Base-by-base conservation (phyloP, 53 echinoderm and acorn worm species). In the Zoroaster sp. region DNA sequence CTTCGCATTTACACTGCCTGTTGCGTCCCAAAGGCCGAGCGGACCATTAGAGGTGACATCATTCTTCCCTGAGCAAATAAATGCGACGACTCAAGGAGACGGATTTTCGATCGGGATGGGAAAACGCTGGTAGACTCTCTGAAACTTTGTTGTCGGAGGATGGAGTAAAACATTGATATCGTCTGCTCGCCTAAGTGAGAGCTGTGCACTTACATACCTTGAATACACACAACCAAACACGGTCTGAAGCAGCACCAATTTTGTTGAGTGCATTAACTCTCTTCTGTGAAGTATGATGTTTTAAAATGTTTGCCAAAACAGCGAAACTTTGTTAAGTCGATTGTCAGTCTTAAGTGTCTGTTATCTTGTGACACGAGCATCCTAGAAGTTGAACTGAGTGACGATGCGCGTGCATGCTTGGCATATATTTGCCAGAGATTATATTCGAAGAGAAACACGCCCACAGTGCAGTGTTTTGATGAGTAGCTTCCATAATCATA, bases 41-140 rank as follows among this genome's bases (percentile, higher is more conserved):
- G 18, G 43, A 82, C 82, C 82, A 82, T 82, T 82, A 82, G 82
- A 82, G 82, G 82, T 82, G 82, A 82, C 82, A 82, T 82, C 82
- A 82, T 66, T 82, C 82, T 82, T 82, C 66, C 82, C 44, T 82
- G 82, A 66, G 82, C 82, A 82, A 82, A 82, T 82, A 82, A 67
- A 82, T 82, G 66, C 82, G 82, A 44, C 82, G 82, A 82, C 68
- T 31, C 39, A 66, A 82, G 82, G 82, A 82, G 82, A 66, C 82
- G 68, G 66, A 44, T 42, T 82, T 82, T 82, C 82, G 82, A 82
- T 82, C 82, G 82, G 66, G 66, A 34, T 14, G 13, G 18, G n/a
- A 82, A 63, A 67, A 79, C 79, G 79, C 79, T 54, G 59, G 59
- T 39, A 35, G 79, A 55, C 54, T 79, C 79, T 59, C 25, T 79